phyloP scores from a whole-genome alignment of 2,888 invertebrate species.

The Amblyteles armatorius region DNA sequence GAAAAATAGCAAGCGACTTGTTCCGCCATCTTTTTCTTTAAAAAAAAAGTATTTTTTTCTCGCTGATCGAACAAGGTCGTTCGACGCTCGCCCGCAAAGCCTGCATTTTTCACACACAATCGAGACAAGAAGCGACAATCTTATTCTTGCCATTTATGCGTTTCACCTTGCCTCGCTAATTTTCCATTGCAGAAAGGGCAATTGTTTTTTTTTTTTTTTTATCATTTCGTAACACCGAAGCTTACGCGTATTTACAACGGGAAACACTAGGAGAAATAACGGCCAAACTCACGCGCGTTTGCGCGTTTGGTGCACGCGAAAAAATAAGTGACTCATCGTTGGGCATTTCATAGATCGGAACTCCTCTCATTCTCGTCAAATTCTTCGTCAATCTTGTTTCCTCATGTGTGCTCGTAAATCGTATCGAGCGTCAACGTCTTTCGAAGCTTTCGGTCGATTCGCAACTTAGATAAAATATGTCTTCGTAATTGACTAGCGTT shows the following conservation, averaged over 20 bases:
- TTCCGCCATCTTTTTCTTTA: constrained; percentile 3
- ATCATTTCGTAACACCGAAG: constrained; percentile 52
- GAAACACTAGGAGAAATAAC: constrained; percentile 65
- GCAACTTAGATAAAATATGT: constrained; percentile 63
- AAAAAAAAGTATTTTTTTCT: constrained; percentile 8
- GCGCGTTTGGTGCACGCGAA: constrained; percentile 62
- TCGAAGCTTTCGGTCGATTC: constrained; percentile 47
- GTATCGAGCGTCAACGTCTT: constrained; percentile 15
- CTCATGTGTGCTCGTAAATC: constrained; percentile 42
- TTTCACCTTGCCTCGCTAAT: neutral
- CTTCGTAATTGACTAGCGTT: constrained; percentile 84
- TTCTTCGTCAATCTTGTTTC: constrained; percentile 34
- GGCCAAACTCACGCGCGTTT: constrained; percentile 64
- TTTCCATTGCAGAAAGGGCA: constrained; percentile 43
- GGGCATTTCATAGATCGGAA: constrained; percentile 64
- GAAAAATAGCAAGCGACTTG: constrained; percentile 47
- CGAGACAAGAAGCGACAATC: constrained; percentile 13
- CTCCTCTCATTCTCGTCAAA: constrained; percentile 27
- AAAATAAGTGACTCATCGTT: constrained; percentile 74
- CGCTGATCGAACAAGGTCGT: constrained; percentile 9
- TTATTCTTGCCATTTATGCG: neutral
- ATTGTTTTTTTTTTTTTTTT: constrained; percentile 12
- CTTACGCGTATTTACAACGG: constrained; percentile 75
- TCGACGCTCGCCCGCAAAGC: neutral
- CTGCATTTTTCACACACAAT: neutral